Conservation (phyloP, 1,140 invertebrate genomes). For the Zophobas atratus region DNA sequence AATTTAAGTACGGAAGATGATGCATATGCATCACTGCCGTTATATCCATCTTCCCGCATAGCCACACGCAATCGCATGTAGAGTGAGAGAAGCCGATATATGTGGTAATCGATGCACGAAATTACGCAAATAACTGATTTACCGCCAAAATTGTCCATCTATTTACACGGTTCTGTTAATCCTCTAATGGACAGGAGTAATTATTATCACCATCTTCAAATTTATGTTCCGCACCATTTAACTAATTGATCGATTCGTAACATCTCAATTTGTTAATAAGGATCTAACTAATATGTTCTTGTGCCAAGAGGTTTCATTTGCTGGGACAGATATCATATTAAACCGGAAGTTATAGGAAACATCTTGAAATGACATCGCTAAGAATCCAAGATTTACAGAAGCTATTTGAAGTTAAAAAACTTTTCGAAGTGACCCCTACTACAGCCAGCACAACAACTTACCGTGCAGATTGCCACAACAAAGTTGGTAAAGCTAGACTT, state of each 20-base stretch:
- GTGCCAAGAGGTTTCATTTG: neutral
- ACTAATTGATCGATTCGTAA: slow-evolving; percentile 27
- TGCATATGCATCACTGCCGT: no score
- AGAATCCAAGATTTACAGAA: slow-evolving; percentile 46
- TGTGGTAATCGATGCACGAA: slow-evolving; percentile 16
- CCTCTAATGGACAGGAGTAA: slow-evolving; percentile 28
- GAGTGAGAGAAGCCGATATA: no score
- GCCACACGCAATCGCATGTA: no score
- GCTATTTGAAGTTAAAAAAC: slow-evolving; percentile 43
- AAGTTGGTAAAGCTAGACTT: slow-evolving; percentile 5
- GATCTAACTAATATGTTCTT: neutral
- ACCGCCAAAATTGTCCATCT: slow-evolving; percentile 38
- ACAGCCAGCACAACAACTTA: slow-evolving; percentile 28
- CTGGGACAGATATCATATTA: slow-evolving; percentile 14
- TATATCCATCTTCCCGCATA: no score
- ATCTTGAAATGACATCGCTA: slow-evolving; percentile 34
- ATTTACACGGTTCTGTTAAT: slow-evolving; percentile 26
- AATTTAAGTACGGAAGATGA: no score
- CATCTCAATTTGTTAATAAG: slow-evolving; percentile 2
- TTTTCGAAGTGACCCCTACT: slow-evolving; percentile 36
- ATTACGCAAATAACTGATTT: slow-evolving; percentile 45
- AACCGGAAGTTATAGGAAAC: slow-evolving; percentile 30
- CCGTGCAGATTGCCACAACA: slow-evolving; percentile 35
- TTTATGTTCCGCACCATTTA: slow-evolving; percentile 30
- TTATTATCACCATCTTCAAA: slow-evolving; percentile 30